These are phyloP conservation scores for Pollenia griseotomentosa DNA, from an alignment of 2,888 invertebrate genomes.

Conservation along the genomic window DNA sequence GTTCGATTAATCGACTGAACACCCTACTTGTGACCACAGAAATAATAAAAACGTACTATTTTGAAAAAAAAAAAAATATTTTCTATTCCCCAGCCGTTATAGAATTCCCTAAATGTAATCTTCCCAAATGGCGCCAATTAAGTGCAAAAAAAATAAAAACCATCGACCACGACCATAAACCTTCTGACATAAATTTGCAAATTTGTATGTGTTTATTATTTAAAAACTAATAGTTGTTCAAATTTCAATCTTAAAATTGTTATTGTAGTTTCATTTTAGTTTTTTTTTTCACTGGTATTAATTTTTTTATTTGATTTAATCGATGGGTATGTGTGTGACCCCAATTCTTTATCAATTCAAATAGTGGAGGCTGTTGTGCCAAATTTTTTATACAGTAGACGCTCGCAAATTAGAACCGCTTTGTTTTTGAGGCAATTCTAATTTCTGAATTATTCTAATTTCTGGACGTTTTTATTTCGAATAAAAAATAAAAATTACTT, in stretches of 20 bases:
- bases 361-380: background rate
- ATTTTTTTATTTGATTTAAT: constrained; percentile 25
- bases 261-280: constrained; percentile 7
- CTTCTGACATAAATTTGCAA: constrained; percentile 27
- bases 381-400: constrained; percentile 3
- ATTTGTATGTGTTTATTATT: constrained; percentile 41
- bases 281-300: constrained; percentile 1
- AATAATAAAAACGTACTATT: no score
- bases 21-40: no score
- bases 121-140: constrained; percentile 56
- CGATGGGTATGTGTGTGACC: constrained; percentile 17
- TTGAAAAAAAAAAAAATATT: no score
- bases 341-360: constrained; percentile 52
- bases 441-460: no score
- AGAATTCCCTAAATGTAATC: background rate
- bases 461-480: no score
- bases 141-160: constrained; percentile 3
- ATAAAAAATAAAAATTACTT: no score
- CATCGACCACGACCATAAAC: constrained; percentile 22
- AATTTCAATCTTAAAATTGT: constrained; percentile 8
- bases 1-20: no score
- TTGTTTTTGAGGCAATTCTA: no score
- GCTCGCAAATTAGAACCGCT: no score
- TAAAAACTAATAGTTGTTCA: constrained; percentile 29
- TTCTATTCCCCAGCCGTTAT: background rate